Base-by-base conservation (phyloP, 2,797 vertebrate genomes). In the Spatula clypeata region DNA sequence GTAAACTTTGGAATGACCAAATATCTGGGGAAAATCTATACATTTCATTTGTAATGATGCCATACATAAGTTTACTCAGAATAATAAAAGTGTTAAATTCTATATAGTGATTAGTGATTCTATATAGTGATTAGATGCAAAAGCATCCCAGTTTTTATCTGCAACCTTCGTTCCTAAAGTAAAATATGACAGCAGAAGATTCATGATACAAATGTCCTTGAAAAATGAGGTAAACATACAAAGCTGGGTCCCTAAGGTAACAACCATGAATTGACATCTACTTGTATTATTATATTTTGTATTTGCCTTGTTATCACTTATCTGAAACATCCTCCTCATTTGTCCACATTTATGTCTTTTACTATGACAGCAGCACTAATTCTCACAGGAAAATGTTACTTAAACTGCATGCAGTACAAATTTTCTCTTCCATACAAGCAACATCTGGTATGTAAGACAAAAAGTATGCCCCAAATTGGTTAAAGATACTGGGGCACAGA, bases 311-410 rank as follows among this genome's bases (percentile, higher is more conserved):
- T 47, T 65, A 66, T 21, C 45, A 17, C 23, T 34, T 40, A 53
- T 24, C 21, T 65, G 66, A 57, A 74, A 57, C 21, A 26, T 60
- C 74, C 16, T 69, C 40, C 51, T 49, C 31, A 23, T 70, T 88
- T 62, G 15, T 66, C 32, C 32, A 40, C 42, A 42, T 74, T 58
- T 70, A 9, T 5, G 9, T 54, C 32, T 31, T 75, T 61, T 53
- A 53, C 18, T 57, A 20, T 2, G 45, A 11, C 36, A 47, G 29
- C 9, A 13, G 21, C 19, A 36, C 64, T n/a, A 38, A 23, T 69
- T 88, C 86, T 57, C 6, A 31, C 36, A 80, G 21, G 32, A 73
- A 53, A 49, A 31, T 69, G 79, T 72, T 64, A 76, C 47, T 92
- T 76, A 44, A 88, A 67, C 4, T 31, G 34, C 4, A 7, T 0